Evolutionary conservation across 92 coral and sea anemone species (phyloP).

Genomic region (Meandrina meandrites): DNA sequence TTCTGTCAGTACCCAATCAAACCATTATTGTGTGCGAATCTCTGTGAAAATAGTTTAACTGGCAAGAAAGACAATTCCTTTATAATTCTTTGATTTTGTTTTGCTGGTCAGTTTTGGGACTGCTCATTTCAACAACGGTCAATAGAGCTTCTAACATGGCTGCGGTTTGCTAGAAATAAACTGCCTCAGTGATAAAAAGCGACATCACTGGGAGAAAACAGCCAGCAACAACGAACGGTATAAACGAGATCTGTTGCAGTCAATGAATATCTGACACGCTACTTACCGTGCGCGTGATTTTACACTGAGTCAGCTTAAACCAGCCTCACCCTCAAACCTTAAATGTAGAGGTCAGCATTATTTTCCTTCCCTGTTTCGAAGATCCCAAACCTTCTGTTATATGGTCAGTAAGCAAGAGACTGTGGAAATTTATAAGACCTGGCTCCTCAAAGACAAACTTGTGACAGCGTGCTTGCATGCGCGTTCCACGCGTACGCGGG

Average conservation of each 20-base stretch:
- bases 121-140: background rate
- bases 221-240: background rate
- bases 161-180: background rate
- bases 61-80: background rate
- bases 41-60: background rate
- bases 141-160: background rate
- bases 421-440: too few relatives aligned
- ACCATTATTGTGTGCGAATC: background rate
- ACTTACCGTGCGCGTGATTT: background rate
- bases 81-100: background rate
- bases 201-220: background rate
- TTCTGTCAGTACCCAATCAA: too few relatives aligned
- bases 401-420: too few relatives aligned
- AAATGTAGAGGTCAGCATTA: background rate
- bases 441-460: background rate
- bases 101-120: background rate
- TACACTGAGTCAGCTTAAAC: background rate
- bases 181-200: background rate
- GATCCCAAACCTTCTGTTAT: too few relatives aligned
- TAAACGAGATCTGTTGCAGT: background rate
- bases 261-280: background rate
- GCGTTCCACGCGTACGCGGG: background rate
- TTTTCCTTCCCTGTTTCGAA: background rate
- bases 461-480: background rate
- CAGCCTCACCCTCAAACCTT: background rate